Evolutionary conservation across 1,140 invertebrate genomes (phyloP).

Genomic region (Achroia grisella): DNA sequence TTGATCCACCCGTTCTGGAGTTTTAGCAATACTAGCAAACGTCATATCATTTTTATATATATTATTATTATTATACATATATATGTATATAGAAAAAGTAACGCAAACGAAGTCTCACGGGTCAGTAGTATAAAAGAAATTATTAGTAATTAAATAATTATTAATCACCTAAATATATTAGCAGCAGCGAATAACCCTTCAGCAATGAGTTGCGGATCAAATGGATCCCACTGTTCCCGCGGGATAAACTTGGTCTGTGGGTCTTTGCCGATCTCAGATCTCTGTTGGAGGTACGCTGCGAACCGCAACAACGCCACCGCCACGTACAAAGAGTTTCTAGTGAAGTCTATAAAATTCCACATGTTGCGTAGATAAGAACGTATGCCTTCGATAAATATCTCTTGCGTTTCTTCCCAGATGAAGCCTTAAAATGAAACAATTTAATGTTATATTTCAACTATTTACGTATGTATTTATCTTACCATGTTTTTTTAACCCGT

Average conservation of each 20-base stretch:
- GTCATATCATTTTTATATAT: too few relatives aligned
- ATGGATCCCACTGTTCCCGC: constrained; percentile 91
- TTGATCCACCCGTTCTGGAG: too few relatives aligned
- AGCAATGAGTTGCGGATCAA: constrained; percentile 94
- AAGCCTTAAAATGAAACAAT: constrained; percentile 77
- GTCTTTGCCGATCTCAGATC: constrained; percentile 77
- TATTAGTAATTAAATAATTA: too few relatives aligned
- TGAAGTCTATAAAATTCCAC: constrained; percentile 98
- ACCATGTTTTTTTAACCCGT: too few relatives aligned
- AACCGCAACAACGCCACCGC: constrained; percentile 83
- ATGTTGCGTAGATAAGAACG: constrained; percentile 90
- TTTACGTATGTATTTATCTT: too few relatives aligned
- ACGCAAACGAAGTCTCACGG: too few relatives aligned
- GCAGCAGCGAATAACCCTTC: constrained; percentile 96
- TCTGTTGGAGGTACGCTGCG: constrained; percentile 86
- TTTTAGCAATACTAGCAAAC: too few relatives aligned
- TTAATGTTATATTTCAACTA: too few relatives aligned
- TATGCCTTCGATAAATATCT: constrained; percentile 90
- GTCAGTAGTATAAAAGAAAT: too few relatives aligned
- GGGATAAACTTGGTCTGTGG: constrained; percentile 81
- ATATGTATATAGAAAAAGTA: too few relatives aligned
- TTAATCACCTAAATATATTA: constrained; percentile 86
- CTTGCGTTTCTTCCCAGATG: constrained; percentile 92
- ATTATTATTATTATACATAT: too few relatives aligned
- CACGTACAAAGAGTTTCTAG: constrained; percentile 89